These are phyloP conservation scores for Acipenser oxyrinchus DNA, from an alignment of 2,797 vertebrate genomes.

Conservation along the genomic window DNA sequence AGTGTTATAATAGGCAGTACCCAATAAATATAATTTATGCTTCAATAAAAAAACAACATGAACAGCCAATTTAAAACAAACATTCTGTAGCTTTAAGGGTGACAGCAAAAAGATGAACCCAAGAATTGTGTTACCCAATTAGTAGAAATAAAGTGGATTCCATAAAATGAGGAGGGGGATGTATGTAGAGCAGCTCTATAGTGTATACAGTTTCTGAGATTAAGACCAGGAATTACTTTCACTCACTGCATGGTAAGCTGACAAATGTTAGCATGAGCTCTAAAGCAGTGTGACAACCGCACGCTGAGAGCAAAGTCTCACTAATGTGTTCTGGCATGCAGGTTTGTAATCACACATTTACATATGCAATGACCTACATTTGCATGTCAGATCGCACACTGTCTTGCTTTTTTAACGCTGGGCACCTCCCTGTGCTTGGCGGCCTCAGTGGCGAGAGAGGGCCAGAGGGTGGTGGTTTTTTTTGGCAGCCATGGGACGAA, in stretches of 20 bases:
- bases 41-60: neutral
- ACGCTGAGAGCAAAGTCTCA: constrained; percentile 93
- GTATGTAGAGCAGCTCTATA: neutral
- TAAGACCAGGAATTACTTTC: constrained; percentile 67
- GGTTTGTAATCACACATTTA: constrained; percentile 99
- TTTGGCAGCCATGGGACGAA: constrained; percentile 93
- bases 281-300: constrained; percentile 90
- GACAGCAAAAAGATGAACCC: constrained; percentile 55
- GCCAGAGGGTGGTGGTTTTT: constrained; percentile 82
- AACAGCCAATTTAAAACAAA: constrained; percentile 33
- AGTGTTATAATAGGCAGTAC: constrained; percentile 11
- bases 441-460: constrained; percentile 80
- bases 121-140: constrained; percentile 59
- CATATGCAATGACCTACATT: constrained; percentile 99
- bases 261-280: constrained; percentile 87
- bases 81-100: constrained; percentile 45
- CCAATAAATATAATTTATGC: constrained; percentile 11
- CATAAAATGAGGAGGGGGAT: neutral
- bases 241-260: constrained; percentile 72
- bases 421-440: constrained; percentile 83
- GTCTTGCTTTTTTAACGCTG: constrained; percentile 88
- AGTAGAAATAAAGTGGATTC: constrained; percentile 25
- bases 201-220: neutral
- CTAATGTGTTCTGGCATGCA: constrained; percentile 98
- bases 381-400: constrained; percentile 99